Percentiles rank a stretch among this genome's conserved stretches.
phyloP scores from a whole-genome alignment of 1,140 invertebrate species.

The Formica selysi region DNA sequence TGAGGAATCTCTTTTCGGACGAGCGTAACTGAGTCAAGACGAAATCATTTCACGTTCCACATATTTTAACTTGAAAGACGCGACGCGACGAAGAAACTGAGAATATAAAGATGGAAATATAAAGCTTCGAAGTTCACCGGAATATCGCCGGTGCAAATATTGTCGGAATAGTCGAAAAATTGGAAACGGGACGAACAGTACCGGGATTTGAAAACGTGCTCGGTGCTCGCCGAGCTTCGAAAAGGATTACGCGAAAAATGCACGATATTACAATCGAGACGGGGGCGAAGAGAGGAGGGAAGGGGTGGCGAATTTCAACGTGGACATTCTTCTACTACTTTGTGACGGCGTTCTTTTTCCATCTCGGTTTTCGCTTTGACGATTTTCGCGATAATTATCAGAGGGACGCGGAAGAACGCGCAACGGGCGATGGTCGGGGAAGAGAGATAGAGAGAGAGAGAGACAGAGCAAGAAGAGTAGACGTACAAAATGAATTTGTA shows the following conservation, averaged over 20 bases:
- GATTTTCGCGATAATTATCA: slow-evolving; percentile 49
- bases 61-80: slow-evolving; percentile 33
- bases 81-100: not conserved
- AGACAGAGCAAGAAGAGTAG: not conserved
- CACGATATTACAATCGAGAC: slow-evolving; percentile 6
- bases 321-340: not conserved
- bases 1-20: no score
- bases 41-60: slow-evolving; percentile 11
- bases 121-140: not conserved
- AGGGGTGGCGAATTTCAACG: not conserved
- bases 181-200: not conserved
- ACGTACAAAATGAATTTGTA: slow-evolving; percentile 47
- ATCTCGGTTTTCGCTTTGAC: not conserved
- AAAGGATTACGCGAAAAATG: slow-evolving; percentile 38
- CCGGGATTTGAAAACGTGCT: slow-evolving; percentile 37
- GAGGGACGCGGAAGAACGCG: slow-evolving; percentile 1
- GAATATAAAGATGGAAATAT: slow-evolving; percentile 5
- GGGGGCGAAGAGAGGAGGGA: no score
- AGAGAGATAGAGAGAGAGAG: not conserved
- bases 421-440: not conserved
- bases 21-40: slow-evolving; percentile 1
- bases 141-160: slow-evolving; percentile 36
- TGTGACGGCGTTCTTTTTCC: not conserved
- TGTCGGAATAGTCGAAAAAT: slow-evolving; percentile 27
- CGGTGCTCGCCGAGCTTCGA: slow-evolving; percentile 13